Conservation (phyloP, 2,113 vertebrate species). For the Diphyllodes magnificus region DNA sequence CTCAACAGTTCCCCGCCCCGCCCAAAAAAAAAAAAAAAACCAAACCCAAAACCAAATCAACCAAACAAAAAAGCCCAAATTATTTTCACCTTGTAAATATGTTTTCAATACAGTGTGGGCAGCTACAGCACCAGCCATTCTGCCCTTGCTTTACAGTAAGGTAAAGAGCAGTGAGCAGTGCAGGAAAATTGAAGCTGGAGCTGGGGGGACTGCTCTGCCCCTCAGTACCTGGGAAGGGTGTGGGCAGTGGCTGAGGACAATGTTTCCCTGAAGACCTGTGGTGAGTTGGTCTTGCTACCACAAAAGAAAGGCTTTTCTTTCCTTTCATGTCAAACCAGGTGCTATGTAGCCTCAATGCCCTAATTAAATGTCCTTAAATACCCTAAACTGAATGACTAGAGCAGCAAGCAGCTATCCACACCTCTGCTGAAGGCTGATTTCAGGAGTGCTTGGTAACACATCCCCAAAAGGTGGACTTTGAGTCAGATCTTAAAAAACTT, state of each 20-base stretch:
- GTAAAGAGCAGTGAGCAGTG: not conserved
- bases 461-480: not conserved
- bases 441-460: not conserved
- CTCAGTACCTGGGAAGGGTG: not conserved
- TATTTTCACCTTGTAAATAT: not conserved
- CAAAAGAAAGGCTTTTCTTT: not conserved
- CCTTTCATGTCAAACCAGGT: not conserved
- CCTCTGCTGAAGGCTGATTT: not conserved
- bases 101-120: not conserved
- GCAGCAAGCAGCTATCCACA: not conserved
- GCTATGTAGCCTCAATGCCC: not conserved
- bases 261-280: fast-evolving
- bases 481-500: not conserved
- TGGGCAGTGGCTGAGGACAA: not conserved
- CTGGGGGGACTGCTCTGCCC: not conserved
- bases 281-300: fast-evolving
- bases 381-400: not conserved
- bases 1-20: fast-evolving
- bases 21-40: not conserved
- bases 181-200: not conserved
- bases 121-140: not conserved
- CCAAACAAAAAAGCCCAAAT: fast-evolving
- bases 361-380: not conserved
- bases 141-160: not conserved
- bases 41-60: not conserved